Evolutionary conservation across 2,888 invertebrate genomes (phyloP).

Genomic region (Andrena marginata): DNA sequence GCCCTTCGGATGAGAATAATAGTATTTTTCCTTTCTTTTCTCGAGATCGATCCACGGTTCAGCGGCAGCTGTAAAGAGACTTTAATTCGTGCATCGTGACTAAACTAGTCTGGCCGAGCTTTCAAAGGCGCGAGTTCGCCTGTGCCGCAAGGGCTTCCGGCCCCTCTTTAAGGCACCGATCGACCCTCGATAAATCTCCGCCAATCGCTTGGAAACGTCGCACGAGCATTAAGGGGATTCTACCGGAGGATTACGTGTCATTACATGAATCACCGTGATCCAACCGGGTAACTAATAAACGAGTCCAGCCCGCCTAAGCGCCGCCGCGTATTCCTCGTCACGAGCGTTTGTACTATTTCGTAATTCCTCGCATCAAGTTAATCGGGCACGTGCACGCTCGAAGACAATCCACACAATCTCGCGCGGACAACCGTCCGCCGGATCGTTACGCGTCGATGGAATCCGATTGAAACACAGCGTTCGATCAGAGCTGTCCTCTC

Average conservation of each 20-base stretch:
- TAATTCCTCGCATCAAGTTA: not conserved
- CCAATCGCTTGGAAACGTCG: slow-evolving; percentile 62
- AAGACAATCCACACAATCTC: not conserved
- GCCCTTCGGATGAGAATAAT: not conserved
- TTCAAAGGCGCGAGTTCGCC: slow-evolving; percentile 50
- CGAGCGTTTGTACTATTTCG: slow-evolving; percentile 36
- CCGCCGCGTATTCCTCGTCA: slow-evolving; percentile 59
- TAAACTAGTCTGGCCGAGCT: slow-evolving; percentile 44
- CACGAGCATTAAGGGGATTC: slow-evolving; percentile 61
- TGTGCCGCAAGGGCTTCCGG: slow-evolving; percentile 51
- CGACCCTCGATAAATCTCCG: slow-evolving; percentile 68
- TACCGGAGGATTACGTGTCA: slow-evolving; percentile 62
- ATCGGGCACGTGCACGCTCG: not conserved
- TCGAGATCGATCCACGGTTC: slow-evolving; percentile 6
- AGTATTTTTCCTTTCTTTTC: not conserved
- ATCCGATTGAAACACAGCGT: not conserved
- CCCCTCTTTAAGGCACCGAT: slow-evolving; percentile 47
- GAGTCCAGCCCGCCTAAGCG: slow-evolving; percentile 51
- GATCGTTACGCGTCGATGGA: not conserved
- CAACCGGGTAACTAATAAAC: slow-evolving; percentile 47
- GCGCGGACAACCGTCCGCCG: not conserved
- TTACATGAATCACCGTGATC: slow-evolving; percentile 69
- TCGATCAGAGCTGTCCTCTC: no score
- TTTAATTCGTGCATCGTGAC: slow-evolving; percentile 57
- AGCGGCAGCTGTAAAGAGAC: slow-evolving; percentile 47